Evolutionary conservation across 2,113 vertebrate species (phyloP).

Genomic region (Crotalus tigris): DNA sequence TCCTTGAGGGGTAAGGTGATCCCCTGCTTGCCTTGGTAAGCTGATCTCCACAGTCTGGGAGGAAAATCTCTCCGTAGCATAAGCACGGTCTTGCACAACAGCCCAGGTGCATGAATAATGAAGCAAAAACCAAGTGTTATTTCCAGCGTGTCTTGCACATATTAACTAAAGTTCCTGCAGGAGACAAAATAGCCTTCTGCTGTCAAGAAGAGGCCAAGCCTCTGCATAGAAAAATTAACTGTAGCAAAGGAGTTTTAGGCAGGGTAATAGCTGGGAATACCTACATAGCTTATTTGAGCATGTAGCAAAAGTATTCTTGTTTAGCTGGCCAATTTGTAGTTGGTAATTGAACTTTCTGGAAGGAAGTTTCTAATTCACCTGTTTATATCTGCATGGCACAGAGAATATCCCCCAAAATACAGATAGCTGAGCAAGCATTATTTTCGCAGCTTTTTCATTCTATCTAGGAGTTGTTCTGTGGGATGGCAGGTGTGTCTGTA

Average conservation of each 20-base stretch:
- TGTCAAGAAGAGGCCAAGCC: conserved; percentile 31
- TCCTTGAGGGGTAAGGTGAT: conserved; percentile 46
- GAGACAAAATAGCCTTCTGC: conserved; percentile 16
- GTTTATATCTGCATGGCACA: not conserved
- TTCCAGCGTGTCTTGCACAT: conserved; percentile 26
- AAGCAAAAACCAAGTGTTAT: conserved; percentile 29
- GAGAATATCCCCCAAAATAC: not conserved
- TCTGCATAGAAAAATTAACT: not conserved
- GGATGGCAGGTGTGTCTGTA: not conserved
- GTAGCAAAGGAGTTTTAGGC: not conserved
- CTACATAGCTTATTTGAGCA: not conserved
- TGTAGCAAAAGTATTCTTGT: not conserved
- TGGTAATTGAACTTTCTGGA: not conserved
- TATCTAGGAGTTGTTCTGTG: not conserved
- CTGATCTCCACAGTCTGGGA: conserved; percentile 46
- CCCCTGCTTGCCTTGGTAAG: conserved; percentile 51
- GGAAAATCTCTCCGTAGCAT: conserved; percentile 27
- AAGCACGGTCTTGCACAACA: conserved; percentile 3
- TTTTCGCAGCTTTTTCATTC: not conserved
- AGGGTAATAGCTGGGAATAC: no score
- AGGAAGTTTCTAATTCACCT: no score
- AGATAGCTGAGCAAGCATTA: not conserved
- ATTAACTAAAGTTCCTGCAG: conserved; percentile 34
- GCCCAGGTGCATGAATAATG: conserved; percentile 54
- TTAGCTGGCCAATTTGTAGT: no score